These are phyloP conservation scores for Stenodera caucasica DNA, from an alignment of 2,888 invertebrate species.

Conservation along the genomic window DNA sequence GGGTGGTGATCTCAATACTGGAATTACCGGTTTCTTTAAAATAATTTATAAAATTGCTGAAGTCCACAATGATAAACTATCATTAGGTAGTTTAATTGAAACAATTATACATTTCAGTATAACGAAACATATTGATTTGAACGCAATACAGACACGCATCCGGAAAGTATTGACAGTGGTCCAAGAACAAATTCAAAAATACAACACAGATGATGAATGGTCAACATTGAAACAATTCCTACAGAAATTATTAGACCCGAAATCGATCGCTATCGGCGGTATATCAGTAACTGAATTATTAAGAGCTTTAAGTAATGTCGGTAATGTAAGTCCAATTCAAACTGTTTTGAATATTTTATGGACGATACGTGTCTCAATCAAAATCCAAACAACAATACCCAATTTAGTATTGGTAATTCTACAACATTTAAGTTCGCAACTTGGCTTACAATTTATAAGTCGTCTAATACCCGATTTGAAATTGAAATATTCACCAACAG, in stretches of 20 bases:
- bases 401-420: not conserved
- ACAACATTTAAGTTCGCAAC: not conserved
- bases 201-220: not conserved
- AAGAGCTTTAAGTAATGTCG: not conserved
- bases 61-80: not conserved
- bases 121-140: not conserved
- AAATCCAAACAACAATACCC: not conserved
- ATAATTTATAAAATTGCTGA: not conserved
- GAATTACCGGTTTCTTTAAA: not conserved
- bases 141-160: not conserved
- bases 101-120: not conserved
- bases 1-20: not conserved
- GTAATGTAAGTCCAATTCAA: not conserved
- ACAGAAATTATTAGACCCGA: slow-evolving; percentile 1
- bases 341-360: not conserved
- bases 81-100: not conserved
- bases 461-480: not conserved
- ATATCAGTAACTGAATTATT: not conserved
- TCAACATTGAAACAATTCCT: not conserved
- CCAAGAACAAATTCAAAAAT: not conserved
- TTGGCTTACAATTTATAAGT: not conserved
- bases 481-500: slow-evolving; percentile 1
- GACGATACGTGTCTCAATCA: not conserved
- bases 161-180: not conserved
- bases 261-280: not conserved